Evolutionary conservation across 2,113 vertebrate genomes (phyloP).

Genomic region (Microcebus murinus): DNA sequence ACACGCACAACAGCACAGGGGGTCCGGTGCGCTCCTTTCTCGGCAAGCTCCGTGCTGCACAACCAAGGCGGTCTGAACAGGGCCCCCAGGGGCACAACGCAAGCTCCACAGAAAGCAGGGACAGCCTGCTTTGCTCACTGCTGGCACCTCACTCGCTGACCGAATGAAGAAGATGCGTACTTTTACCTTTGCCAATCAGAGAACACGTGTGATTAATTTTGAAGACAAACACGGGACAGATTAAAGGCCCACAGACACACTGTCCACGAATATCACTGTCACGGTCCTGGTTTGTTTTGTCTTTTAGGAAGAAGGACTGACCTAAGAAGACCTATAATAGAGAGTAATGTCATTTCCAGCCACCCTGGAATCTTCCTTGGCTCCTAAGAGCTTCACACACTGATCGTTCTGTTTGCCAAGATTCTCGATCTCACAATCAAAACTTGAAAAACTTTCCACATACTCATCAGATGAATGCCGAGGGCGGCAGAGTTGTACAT

Average conservation of each 20-base stretch:
- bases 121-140: background rate
- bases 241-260: background rate
- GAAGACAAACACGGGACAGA: background rate
- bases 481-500: background rate
- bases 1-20: too few relatives aligned
- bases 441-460: background rate
- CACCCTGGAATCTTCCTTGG: background rate
- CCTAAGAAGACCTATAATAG: rapidly evolving
- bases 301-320: background rate
- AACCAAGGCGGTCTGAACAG: background rate
- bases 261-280: rapidly evolving
- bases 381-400: background rate
- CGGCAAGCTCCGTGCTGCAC: background rate
- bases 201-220: background rate
- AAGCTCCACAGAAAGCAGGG: background rate
- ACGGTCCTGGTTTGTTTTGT: too few relatives aligned
- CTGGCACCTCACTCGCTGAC: background rate
- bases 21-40: background rate
- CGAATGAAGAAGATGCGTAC: background rate
- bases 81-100: background rate
- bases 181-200: background rate
- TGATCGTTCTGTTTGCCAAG: background rate
- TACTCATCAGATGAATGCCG: background rate
- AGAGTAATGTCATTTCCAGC: background rate
- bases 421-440: background rate